Base-by-base conservation (phyloP, 2,797 vertebrate genomes). In the Manis javanica region DNA sequence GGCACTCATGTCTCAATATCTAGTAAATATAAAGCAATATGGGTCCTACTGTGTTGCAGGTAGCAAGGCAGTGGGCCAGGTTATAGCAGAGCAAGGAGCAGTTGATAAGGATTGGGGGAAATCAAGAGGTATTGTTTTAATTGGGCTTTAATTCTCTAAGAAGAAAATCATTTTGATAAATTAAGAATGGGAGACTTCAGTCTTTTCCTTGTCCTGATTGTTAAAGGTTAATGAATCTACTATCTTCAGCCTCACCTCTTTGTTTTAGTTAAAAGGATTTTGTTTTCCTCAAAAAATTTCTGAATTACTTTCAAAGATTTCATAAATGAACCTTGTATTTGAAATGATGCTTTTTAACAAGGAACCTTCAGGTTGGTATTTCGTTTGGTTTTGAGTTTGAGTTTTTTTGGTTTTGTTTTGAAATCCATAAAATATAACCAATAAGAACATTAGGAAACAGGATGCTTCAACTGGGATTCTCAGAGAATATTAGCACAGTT, bases 291-390 rank as follows among this genome's bases (percentile, higher is more conserved):
- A 51, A 37, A 71, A n/a, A 81, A 15, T 91, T 34, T 71, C 16
- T 88, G 51, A 61, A 74, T 89, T 96, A 75, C 90, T 96, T 91
- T 61, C n/a, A 86, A 71, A 23, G 72, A 77, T 51, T 78, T 29
- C 19, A 26, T 86, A 89, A 66, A 31, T 90, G 14, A 83, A 75
- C 19, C 19, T 84, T 59, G 18, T 77, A 72, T 71, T 87, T 46
- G 19, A 94, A 91, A 88, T 89, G 53, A 46, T 90, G 23, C 21
- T 79, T 90, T 93, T 84, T 79, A 90, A 68, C 59, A 83, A 57
- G 5, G 14, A 90, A 66, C 7, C 0, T 71, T 72, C 5, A 18
- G 23, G 5, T 16, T 74, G 3, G 16, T 10, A 19, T 26, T 31
- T 46, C 1, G 46, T 46, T 46, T 46, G 46, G 46, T 46, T 46